Conservation (phyloP, 2,113 vertebrate genomes). For the Phainopepla nitens region DNA sequence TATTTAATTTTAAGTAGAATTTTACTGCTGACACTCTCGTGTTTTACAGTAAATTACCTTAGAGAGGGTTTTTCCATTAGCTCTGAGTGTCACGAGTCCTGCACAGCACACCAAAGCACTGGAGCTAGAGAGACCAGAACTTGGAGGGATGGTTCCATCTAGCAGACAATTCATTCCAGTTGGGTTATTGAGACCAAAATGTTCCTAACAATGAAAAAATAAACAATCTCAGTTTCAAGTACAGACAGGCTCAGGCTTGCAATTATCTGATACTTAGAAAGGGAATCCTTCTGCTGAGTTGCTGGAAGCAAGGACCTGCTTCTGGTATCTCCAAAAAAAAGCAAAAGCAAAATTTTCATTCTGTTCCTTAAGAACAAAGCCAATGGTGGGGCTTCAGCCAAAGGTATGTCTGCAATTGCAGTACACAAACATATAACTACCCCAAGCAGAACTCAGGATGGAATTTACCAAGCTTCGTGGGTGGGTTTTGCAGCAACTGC, state of each 20-base stretch:
- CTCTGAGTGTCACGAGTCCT: constrained; percentile 83
- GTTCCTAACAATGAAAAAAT: constrained; percentile 79
- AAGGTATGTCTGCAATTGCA: constrained; percentile 34
- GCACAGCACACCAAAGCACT: constrained; percentile 96
- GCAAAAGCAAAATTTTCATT: background rate
- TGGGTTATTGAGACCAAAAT: constrained; percentile 76
- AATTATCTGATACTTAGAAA: constrained; percentile 65
- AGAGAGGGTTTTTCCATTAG: constrained; percentile 84
- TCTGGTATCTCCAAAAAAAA: constrained; percentile 42
- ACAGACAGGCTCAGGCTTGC: constrained; percentile 59
- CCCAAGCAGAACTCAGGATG: background rate
- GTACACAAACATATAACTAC: background rate
- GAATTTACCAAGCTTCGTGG: constrained; percentile 45
- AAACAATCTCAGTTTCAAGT: constrained; percentile 52
- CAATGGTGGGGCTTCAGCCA: constrained; percentile 5
- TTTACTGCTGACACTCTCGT: constrained; percentile 31
- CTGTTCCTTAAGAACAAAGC: constrained; percentile 1
- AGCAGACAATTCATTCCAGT: constrained; percentile 90
- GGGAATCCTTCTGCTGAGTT: constrained; percentile 43
- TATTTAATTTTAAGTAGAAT: constrained; percentile 54
- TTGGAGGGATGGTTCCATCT: constrained; percentile 90
- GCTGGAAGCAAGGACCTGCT: constrained; percentile 45
- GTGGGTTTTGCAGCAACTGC: constrained; percentile 39
- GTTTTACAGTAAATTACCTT: constrained; percentile 80
- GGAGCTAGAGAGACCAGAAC: constrained; percentile 94